Base-by-base conservation (phyloP, 2,113 vertebrate genomes). In the Herpetotheres cachinnans region DNA sequence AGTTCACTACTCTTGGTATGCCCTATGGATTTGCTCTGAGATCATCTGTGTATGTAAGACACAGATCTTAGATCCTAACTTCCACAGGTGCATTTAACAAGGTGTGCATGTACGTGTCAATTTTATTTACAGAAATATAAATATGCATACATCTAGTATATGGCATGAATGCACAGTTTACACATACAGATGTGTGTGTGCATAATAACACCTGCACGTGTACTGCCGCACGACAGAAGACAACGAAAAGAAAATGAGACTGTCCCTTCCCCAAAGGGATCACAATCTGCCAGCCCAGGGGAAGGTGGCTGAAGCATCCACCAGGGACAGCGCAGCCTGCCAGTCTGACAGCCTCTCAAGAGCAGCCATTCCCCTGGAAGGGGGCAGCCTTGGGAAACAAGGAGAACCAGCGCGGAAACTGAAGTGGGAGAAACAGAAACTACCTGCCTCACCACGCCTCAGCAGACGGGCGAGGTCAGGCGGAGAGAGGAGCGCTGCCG, bases 391-490 rank as follows among this genome's bases (percentile, higher is more conserved):
- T 2, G 7, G 49, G 32, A 30, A 63, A 14, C 21, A 6, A 4
- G 1, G 7, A 25, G 58, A 49, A 13, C 2, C 3, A 15, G 14
- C 0, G 29, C 2, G 11, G 72, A n/a, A 26, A 34, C 36, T 5
- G 1, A 3, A 25, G 2, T 0, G 5, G 1, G 25, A 40, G 58
- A 62, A 27, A 9, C 2, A 3, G 40, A 22, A 11, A 8, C 22
- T 1, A 4, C 66, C 30, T 3, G 42, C 10, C 81, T 2, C 49
- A 7, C 8, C 18, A 0, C n/a, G 1, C 0, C 1, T 0, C 38
- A 2, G 56, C 84, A 4, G 9, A 36, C 30, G 17, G 0, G 24
- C 20, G 8, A 36, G 14, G 55, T 3, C 50, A 2, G n/a, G 38
- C 3, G 11, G 36, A 5, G 36, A 19, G 14, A 5, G 29, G 6